Evolutionary conservation across 2,113 vertebrate genomes (phyloP), one percentile per base, ranked within the genome.

Genomic region (Tiliqua scincoides): DNA sequence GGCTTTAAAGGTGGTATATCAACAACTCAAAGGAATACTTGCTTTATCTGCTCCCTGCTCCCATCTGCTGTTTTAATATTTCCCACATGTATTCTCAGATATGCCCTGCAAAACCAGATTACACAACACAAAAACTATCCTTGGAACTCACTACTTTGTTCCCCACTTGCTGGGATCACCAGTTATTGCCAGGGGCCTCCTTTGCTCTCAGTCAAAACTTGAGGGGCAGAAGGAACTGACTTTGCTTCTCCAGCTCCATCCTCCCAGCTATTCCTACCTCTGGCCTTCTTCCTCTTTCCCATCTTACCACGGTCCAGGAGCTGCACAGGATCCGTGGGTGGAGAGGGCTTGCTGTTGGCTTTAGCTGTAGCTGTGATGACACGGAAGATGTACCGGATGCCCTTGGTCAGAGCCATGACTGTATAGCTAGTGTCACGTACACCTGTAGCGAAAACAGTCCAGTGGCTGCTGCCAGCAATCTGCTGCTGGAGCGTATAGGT

Each of bases 401-500:
- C 97, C 89, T 99, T 99, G 88, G 97, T 97, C 87, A 99, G 96
- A 10, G 97, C 94, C 0, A 89, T 95, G 91, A 98, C 96, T 0
- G 93, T 97, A 94, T 97, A 98, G 63, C 81, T 93, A 4, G 97
- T 98, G 52, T 98, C 96, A 90, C 89, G 97, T 90, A 99, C 94
- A 1, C 97, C 97, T 0, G 97, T 95, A 8, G 95, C 98, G 71
- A 99, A 96, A 27, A 97, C 97, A 10, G 96, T 98, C 99, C 99
- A 99, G 94, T 99, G 98, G 73, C 96, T 98, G 0, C 97, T 98
- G 82, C 98, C 99, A 79, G 99, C 87, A 27, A 98, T 97, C 95
- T 99, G 99, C 93, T 99, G 98, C 91, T 99, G 99, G 85, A 99
- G 95, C 1, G 97, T 96, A 21, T 99, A 99, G 88, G 98, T 98